Percentiles rank a stretch among this genome's conserved stretches.
Conservation (phyloP, 2,113 vertebrate species). For the Malurus cyaneus region DNA sequence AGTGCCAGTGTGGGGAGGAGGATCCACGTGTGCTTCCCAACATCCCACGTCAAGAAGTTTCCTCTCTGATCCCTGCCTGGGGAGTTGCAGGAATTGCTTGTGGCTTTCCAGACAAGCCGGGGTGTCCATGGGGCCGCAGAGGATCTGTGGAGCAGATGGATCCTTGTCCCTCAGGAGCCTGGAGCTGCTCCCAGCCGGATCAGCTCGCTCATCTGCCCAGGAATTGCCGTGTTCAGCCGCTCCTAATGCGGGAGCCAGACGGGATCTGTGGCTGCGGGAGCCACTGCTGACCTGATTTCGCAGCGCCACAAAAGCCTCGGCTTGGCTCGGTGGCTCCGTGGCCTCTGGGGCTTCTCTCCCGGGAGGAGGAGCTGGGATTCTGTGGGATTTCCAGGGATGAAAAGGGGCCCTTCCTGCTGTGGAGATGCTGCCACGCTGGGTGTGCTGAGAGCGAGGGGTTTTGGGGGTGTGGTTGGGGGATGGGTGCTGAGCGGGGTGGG, state of each 20-base stretch:
- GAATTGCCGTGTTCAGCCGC: fast-evolving
- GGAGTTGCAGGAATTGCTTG: neutral
- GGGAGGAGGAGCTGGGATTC: fast-evolving
- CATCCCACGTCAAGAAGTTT: neutral
- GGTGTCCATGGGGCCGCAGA: neutral
- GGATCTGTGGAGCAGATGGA: neutral
- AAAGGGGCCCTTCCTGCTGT: fast-evolving
- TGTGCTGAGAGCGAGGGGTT: neutral
- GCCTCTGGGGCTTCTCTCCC: neutral
- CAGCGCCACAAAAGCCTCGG: neutral
- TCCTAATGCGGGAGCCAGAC: neutral
- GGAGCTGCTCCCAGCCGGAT: fast-evolving
- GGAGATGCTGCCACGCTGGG: neutral
- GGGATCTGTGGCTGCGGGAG: neutral
- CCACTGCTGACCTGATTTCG: neutral
- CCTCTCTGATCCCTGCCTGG: neutral
- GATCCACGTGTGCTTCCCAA: neutral
- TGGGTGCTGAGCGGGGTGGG: no score
- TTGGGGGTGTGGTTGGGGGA: neutral
- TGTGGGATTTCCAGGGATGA: fast-evolving
- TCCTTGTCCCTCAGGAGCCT: neutral
- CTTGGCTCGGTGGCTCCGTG: fast-evolving
- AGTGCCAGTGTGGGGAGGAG: neutral
- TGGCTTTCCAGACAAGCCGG: no score
- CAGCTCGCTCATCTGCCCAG: no score